These are phyloP conservation scores for Taphrorychus bicolor DNA, from an alignment of 2,888 invertebrate genomes.

Conservation along the genomic window DNA sequence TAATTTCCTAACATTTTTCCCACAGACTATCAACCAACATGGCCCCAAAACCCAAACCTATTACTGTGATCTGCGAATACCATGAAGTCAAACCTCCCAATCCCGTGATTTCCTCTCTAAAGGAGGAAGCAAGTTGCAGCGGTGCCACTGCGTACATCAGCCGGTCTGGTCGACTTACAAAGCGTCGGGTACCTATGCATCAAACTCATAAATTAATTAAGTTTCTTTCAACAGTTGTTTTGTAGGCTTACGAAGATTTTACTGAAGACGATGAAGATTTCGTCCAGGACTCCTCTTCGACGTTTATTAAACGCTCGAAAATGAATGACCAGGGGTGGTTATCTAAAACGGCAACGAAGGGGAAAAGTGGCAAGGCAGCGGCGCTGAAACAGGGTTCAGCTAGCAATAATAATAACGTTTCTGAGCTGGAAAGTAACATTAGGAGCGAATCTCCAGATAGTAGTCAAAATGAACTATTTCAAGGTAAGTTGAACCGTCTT, in stretches of 20 bases:
- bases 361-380: conserved; percentile 1
- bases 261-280: too few species aligned
- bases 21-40: conserved; percentile 21
- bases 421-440: neutral
- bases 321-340: too few species aligned
- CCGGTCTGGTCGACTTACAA: conserved; percentile 29
- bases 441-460: conserved; percentile 21
- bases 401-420: neutral
- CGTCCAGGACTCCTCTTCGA: too few species aligned
- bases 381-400: neutral
- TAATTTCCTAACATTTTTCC: neutral
- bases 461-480: conserved; percentile 7
- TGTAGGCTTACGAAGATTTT: too few species aligned
- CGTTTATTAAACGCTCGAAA: too few species aligned
- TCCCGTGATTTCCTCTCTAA: conserved; percentile 10
- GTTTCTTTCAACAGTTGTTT: too few species aligned
- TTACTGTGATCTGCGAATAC: conserved; percentile 18
- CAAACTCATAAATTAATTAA: too few species aligned
- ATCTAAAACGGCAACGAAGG: too few species aligned
- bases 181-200: conserved; percentile 38
- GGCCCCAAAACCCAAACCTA: conserved; percentile 22
- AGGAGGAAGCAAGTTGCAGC: conserved; percentile 13
- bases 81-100: too few species aligned
- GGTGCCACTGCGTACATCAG: conserved; percentile 22
- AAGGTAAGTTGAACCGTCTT: neutral